Evolutionary conservation across 2,797 vertebrate genomes (phyloP).

Genomic region (Octomys mimax): DNA sequence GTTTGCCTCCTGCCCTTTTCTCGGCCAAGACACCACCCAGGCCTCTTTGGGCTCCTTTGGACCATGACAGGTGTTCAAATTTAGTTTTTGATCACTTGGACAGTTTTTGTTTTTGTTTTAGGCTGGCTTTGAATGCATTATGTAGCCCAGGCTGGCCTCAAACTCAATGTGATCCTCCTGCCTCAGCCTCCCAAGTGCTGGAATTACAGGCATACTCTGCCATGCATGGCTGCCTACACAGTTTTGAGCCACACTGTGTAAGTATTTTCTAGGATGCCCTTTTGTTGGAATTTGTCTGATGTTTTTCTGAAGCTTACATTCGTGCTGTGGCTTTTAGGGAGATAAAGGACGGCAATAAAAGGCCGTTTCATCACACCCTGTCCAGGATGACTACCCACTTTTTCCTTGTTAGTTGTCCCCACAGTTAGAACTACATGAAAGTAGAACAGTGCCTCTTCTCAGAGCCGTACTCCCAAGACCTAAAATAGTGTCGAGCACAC

Average conservation of each 20-base stretch:
- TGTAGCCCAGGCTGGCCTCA: neutral
- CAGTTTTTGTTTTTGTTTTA: neutral
- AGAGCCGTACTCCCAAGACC: slow-evolving; percentile 28
- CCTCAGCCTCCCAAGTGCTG: neutral
- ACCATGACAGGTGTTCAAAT: neutral
- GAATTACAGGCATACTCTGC: neutral
- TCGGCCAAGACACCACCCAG: neutral
- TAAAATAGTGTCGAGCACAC: neutral
- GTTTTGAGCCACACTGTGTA: neutral
- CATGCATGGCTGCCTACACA: neutral
- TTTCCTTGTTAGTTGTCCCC: neutral
- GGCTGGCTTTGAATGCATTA: neutral
- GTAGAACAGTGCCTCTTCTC: neutral
- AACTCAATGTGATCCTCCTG: neutral
- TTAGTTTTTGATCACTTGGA: neutral
- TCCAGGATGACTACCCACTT: neutral
- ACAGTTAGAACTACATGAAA: slow-evolving; percentile 10
- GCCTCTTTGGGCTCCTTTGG: neutral
- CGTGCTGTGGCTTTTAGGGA: neutral
- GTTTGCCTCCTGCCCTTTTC: neutral
- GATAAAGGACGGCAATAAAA: neutral
- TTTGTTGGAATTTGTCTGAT: slow-evolving; percentile 11
- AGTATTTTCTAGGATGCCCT: neutral
- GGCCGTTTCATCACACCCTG: neutral
- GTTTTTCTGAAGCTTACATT: neutral